Conservation (phyloP, 2,888 invertebrate species). For the Cryptocheilus praepositus region DNA sequence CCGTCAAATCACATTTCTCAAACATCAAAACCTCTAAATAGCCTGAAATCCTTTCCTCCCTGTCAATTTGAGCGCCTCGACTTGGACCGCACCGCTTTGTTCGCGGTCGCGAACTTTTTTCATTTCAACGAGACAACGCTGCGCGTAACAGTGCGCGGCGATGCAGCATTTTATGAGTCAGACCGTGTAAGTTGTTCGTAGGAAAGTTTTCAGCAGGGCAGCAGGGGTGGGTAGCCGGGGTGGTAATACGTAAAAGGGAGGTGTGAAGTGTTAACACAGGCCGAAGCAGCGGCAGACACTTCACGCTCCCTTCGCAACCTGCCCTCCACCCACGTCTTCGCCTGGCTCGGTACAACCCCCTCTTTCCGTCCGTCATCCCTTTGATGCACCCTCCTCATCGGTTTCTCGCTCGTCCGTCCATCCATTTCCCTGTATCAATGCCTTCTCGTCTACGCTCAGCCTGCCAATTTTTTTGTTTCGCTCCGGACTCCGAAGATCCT, state of each 20-base stretch:
- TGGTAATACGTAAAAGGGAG: constrained; percentile 65
- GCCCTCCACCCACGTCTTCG: constrained; percentile 16
- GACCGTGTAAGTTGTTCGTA: constrained; percentile 51
- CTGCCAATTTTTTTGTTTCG: constrained; percentile 25
- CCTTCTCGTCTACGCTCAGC: constrained; percentile 29
- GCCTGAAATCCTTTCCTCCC: constrained; percentile 8
- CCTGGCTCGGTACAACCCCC: constrained; percentile 4
- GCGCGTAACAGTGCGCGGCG: constrained; percentile 12
- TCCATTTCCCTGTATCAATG: constrained; percentile 27
- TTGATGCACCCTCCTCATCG: constrained; percentile 9
- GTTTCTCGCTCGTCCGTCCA: constrained; percentile 14
- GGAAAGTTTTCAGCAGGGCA: constrained; percentile 37
- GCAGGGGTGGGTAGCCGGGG: constrained; percentile 18
- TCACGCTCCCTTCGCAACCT: constrained; percentile 50
- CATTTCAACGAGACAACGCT: constrained; percentile 20
- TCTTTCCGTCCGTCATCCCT: constrained; percentile 25
- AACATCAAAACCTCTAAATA: no score
- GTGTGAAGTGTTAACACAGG: constrained; percentile 66
- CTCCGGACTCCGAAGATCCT: no score
- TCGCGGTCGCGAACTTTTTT: constrained; percentile 32
- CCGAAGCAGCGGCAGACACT: constrained; percentile 60
- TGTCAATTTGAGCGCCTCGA: constrained; percentile 1
- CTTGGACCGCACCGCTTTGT: neutral
- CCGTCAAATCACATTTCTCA: no score
- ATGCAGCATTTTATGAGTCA: constrained; percentile 50